Conservation (phyloP, 2,113 vertebrate species). For the Dasyurus viverrinus region DNA sequence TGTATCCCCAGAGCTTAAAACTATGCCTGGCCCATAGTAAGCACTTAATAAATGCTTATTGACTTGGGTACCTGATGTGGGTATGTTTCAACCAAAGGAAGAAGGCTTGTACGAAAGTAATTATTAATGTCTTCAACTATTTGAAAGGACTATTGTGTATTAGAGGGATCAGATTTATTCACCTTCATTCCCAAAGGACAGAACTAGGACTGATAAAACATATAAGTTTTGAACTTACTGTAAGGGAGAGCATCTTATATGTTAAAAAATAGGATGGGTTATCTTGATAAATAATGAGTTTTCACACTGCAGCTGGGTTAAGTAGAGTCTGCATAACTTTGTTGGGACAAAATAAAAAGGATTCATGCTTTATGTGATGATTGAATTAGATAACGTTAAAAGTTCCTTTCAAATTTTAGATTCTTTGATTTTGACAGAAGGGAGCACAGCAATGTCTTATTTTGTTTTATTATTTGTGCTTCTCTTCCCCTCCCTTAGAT, state of each 20-base stretch:
- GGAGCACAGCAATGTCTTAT: background rate
- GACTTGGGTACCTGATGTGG: background rate
- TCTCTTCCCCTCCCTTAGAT: background rate
- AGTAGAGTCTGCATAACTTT: background rate
- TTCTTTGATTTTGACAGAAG: background rate
- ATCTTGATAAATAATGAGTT: background rate
- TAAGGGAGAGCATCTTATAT: background rate
- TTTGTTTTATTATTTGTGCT: background rate
- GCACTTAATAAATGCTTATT: background rate
- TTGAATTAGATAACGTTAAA: background rate
- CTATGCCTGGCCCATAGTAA: background rate
- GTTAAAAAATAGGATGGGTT: background rate
- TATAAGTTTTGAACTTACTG: background rate
- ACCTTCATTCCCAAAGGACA: background rate
- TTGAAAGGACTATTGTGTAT: background rate
- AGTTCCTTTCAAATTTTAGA: background rate
- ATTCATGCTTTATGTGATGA: background rate
- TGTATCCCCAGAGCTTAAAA: background rate
- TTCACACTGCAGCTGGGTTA: background rate
- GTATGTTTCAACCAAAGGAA: background rate
- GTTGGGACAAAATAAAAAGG: background rate
- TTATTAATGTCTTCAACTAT: background rate
- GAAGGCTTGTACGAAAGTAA: background rate
- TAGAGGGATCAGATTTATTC: background rate
- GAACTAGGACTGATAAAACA: background rate